phyloP scores from a whole-genome alignment of 2,797 vertebrate genomes.

The Coranthus polyacanthus region DNA sequence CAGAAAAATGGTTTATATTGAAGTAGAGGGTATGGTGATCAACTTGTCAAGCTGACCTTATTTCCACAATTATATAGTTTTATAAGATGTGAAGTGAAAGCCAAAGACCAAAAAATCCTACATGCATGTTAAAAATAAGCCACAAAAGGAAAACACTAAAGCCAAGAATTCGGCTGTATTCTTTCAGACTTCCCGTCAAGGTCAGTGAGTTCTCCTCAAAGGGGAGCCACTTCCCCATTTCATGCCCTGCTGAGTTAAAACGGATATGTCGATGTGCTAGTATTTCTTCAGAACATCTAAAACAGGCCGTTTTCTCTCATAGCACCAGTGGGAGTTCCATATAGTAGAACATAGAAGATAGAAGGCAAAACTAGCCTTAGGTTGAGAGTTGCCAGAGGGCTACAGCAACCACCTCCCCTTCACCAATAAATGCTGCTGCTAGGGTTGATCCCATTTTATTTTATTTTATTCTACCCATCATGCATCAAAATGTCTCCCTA shows the following conservation, averaged over 20 bases:
- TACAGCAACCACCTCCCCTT: constrained; percentile 64
- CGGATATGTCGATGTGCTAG: constrained; percentile 71
- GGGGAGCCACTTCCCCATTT: constrained; percentile 74
- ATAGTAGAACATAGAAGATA: constrained; percentile 70
- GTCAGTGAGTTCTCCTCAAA: constrained; percentile 76
- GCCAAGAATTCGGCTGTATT: constrained; percentile 52
- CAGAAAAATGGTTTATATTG: constrained; percentile 15
- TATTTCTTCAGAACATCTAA: constrained; percentile 78
- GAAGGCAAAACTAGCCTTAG: constrained; percentile 74
- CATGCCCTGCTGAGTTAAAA: constrained; percentile 77
- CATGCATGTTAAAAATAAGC: constrained; percentile 63
- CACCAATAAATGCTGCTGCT: constrained; percentile 71
- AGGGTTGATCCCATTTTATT: constrained; percentile 74
- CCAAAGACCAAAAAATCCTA: constrained; percentile 32
- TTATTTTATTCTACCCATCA: constrained; percentile 82
- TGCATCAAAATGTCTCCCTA: constrained; percentile 83
- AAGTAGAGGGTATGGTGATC: constrained; percentile 14
- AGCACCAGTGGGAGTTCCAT: constrained; percentile 77
- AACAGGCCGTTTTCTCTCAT: constrained; percentile 75
- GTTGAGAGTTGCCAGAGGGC: constrained; percentile 77
- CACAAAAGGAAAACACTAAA: constrained; percentile 57
- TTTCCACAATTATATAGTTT: constrained; percentile 34
- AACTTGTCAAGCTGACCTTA: constrained; percentile 10
- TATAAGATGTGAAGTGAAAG: constrained; percentile 43
- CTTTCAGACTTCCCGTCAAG: constrained; percentile 74